Evolutionary conservation across 2,888 invertebrate species (phyloP).

Genomic region (Tinea pellionella): DNA sequence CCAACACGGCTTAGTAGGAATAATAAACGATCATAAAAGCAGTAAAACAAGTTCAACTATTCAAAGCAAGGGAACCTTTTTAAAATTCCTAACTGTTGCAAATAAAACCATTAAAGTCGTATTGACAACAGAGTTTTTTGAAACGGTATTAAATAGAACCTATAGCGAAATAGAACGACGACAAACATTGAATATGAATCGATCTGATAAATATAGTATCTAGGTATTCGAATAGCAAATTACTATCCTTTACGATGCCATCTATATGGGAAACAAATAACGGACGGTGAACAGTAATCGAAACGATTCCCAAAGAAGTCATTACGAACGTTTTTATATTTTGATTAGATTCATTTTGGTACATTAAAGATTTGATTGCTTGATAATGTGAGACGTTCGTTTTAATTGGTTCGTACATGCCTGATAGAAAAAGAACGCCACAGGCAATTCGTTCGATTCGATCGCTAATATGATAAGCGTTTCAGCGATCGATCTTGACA

Average conservation of each 20-base stretch:
- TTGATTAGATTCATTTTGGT: slow-evolving; percentile 22
- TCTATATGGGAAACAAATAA: slow-evolving; percentile 12
- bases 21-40: neutral
- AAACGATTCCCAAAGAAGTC: neutral
- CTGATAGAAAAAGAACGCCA: slow-evolving; percentile 3
- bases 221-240: slow-evolving; percentile 4
- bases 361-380: slow-evolving; percentile 7
- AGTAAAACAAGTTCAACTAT: neutral
- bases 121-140: neutral
- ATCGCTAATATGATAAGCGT: slow-evolving; percentile 18
- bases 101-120: neutral
- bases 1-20: neutral
- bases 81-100: neutral
- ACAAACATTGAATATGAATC: slow-evolving; percentile 7
- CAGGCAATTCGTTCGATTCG: slow-evolving; percentile 2
- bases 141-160: neutral
- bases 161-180: neutral
- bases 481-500: slow-evolving; percentile 7
- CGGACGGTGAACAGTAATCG: neutral
- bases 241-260: slow-evolving; percentile 3
- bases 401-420: slow-evolving; percentile 9
- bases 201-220: slow-evolving; percentile 9
- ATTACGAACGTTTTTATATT: slow-evolving; percentile 26
- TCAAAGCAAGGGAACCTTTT: neutral
- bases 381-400: slow-evolving; percentile 5